These are phyloP conservation scores for Eurytoma adleriae DNA, from an alignment of 2,888 invertebrate genomes.

Conservation along the genomic window DNA sequence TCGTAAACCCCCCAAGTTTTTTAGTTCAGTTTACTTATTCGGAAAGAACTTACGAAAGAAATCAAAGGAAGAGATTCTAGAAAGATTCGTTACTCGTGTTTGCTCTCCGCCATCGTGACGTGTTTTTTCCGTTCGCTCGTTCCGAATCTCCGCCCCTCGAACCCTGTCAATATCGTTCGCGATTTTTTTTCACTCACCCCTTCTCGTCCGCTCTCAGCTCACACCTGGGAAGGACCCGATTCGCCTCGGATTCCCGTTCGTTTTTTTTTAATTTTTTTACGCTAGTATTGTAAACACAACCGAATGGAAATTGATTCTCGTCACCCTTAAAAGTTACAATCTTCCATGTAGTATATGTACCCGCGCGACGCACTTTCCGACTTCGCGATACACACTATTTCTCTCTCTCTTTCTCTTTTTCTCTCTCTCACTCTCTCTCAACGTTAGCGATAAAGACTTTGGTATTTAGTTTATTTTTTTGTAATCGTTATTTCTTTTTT, in stretches of 20 bases:
- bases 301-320: constrained; percentile 35
- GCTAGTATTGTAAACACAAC: constrained; percentile 23
- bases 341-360: constrained; percentile 29
- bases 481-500: constrained; percentile 55
- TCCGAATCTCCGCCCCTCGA: not conserved
- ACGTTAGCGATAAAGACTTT: constrained; percentile 73
- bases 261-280: constrained; percentile 3
- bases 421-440: constrained; percentile 59
- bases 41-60: constrained; percentile 46
- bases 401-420: constrained; percentile 16
- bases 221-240: not conserved
- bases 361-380: not conserved
- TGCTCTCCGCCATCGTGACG: constrained; percentile 4
- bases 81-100: constrained; percentile 46
- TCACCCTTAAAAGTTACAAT: constrained; percentile 51
- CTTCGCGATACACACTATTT: not conserved
- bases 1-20: constrained; percentile 42
- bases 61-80: constrained; percentile 52
- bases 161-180: constrained; percentile 32
- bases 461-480: constrained; percentile 19
- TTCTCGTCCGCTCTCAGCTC: not conserved
- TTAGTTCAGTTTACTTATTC: constrained; percentile 32
- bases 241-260: not conserved
- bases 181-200: not conserved
- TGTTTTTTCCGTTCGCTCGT: not conserved